Conservation (phyloP, 1,140 invertebrate genomes). For the Sycobia sp. region DNA sequence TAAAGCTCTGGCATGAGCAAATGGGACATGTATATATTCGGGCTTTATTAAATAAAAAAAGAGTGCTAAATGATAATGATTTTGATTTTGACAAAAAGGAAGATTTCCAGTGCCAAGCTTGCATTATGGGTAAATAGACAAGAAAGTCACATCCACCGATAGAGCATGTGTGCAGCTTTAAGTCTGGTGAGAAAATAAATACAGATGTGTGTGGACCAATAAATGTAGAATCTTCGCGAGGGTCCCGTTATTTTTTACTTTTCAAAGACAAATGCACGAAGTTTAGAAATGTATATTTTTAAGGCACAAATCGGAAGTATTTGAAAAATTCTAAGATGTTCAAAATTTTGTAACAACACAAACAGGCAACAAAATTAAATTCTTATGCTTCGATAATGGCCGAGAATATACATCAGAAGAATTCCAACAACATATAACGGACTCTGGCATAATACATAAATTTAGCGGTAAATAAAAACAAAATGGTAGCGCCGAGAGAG, state of each 20-base stretch:
- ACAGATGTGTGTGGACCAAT: too few species aligned
- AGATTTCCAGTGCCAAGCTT: not conserved
- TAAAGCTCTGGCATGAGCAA: slow-evolving; percentile 9
- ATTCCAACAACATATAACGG: slow-evolving; percentile 4
- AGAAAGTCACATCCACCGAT: not conserved
- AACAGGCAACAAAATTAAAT: slow-evolving; percentile 44
- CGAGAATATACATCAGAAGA: slow-evolving; percentile 21
- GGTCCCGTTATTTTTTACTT: not conserved
- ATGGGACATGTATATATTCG: not conserved
- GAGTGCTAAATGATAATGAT: slow-evolving; percentile 2
- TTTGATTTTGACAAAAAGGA: not conserved
- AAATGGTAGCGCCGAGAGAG: slow-evolving; percentile 50
- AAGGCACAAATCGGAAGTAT: too few species aligned
- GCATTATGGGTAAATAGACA: not conserved
- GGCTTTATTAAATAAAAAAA: not conserved
- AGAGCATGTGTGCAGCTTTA: not conserved
- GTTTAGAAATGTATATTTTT: not conserved
- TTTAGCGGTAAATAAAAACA: slow-evolving; percentile 48
- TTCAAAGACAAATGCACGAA: not conserved
- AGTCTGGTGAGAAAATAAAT: too few species aligned
- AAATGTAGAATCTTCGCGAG: too few species aligned
- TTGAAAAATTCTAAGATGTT: slow-evolving; percentile 47
- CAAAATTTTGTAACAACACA: too few species aligned
- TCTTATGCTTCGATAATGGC: slow-evolving; percentile 34
- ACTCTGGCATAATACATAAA: slow-evolving; percentile 28